A percentile compares a stretch with the other conserved stretches of the same genome.
phyloP scores from a whole-genome alignment of 2,797 vertebrate species.

The Tokudaia tokunoshimensis region DNA sequence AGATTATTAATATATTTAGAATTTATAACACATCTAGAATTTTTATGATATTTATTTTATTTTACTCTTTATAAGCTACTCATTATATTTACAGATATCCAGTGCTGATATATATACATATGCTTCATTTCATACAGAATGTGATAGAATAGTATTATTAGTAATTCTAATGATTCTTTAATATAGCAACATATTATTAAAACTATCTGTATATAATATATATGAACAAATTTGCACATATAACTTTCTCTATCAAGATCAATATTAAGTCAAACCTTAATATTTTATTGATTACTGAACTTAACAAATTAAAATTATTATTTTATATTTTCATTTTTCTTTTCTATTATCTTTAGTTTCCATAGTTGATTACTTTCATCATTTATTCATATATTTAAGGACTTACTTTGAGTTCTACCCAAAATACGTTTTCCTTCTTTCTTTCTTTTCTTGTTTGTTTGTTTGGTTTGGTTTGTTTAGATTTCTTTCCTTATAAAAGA shows the following conservation, averaged over 20 bases:
- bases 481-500: background rate
- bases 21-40: background rate
- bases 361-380: slow-evolving; percentile 7
- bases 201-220: background rate
- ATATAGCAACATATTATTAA: background rate
- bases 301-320: background rate
- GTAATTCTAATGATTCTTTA: background rate
- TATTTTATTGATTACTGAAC: background rate
- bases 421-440: background rate
- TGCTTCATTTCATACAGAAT: background rate
- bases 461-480: background rate
- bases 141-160: background rate
- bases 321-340: background rate
- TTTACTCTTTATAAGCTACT: background rate
- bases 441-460: background rate
- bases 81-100: background rate
- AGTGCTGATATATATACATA: background rate
- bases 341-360: background rate
- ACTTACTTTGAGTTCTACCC: background rate
- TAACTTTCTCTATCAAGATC: background rate
- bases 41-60: background rate
- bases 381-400: background rate
- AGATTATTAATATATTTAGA: background rate
- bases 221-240: background rate
- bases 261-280: background rate